A percentile compares a stretch with the other conserved stretches of the same genome.
Evolutionary conservation across 1,140 invertebrate genomes (phyloP).

Genomic region (Anastatus disparis): DNA sequence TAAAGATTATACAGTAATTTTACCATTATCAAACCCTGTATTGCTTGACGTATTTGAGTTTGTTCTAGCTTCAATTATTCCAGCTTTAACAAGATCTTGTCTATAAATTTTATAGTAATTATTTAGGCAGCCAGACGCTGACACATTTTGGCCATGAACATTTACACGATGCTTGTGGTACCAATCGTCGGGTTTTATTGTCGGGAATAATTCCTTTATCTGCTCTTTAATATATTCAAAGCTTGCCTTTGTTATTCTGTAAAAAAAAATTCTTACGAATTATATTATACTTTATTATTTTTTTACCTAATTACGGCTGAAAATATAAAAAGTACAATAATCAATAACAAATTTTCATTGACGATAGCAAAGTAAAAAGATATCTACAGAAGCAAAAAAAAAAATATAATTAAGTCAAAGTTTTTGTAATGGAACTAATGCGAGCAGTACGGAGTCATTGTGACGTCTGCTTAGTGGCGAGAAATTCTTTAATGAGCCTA

Average conservation of each 20-base stretch:
- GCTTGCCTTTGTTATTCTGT: not conserved
- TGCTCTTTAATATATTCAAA: not conserved
- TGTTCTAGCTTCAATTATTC: not conserved
- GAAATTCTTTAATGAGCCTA: too few relatives aligned
- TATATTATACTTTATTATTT: not conserved
- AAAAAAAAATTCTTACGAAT: conserved; percentile 2
- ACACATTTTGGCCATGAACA: not conserved
- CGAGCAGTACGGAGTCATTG: too few relatives aligned
- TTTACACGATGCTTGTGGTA: not conserved
- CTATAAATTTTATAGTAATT: conserved; percentile 1
- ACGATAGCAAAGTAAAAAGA: not conserved
- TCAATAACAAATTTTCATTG: not conserved
- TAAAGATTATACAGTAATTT: too few relatives aligned
- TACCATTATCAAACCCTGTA: not conserved
- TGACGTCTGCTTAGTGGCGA: too few relatives aligned
- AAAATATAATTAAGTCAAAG: too few relatives aligned
- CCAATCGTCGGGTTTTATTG: not conserved
- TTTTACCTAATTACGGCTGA: not conserved
- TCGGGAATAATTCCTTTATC: not conserved
- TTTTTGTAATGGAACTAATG: too few relatives aligned
- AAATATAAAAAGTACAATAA: too few relatives aligned
- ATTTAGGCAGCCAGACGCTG: not conserved
- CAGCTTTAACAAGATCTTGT: not conserved
- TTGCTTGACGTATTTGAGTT: not conserved
- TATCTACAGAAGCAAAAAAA: not conserved